Conservation (phyloP, 2,113 vertebrate genomes). For the Callospermophilus lateralis region DNA sequence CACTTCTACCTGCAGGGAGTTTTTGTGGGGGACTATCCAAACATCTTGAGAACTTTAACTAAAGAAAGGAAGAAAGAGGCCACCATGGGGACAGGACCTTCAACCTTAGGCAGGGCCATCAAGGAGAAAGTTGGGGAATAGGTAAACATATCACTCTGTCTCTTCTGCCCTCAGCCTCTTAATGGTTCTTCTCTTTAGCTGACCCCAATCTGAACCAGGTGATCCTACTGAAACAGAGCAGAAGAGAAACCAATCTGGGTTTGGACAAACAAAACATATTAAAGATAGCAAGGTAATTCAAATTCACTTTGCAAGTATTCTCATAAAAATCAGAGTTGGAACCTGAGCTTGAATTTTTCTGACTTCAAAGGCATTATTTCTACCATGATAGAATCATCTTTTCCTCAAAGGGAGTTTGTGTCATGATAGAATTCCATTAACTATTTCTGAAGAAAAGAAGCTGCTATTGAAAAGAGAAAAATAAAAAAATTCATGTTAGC, state of each 20-base stretch:
- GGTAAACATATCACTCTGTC: neutral
- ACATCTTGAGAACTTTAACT: neutral
- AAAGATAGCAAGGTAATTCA: neutral
- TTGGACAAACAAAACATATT: neutral
- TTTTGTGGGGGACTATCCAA: neutral
- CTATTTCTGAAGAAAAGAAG: slow-evolving; percentile 3
- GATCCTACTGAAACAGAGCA: neutral
- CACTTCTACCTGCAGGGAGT: neutral
- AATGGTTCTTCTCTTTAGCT: neutral
- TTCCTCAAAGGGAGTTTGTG: neutral
- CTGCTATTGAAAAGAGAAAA: neutral
- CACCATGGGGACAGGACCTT: fast-evolving
- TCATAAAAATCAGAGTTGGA: neutral
- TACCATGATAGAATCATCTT: neutral
- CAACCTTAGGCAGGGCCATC: neutral
- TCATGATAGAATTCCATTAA: neutral
- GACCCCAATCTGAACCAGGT: neutral
- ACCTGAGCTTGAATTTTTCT: neutral
- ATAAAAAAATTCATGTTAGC: neutral
- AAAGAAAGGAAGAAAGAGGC: neutral
- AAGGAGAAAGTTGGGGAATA: neutral
- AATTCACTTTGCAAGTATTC: neutral
- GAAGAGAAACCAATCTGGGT: neutral
- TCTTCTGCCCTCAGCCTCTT: neutral
- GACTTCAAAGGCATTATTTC: neutral